phyloP scores from a whole-genome alignment of 1,140 invertebrate genomes.

The Hypsibius dujardini region DNA sequence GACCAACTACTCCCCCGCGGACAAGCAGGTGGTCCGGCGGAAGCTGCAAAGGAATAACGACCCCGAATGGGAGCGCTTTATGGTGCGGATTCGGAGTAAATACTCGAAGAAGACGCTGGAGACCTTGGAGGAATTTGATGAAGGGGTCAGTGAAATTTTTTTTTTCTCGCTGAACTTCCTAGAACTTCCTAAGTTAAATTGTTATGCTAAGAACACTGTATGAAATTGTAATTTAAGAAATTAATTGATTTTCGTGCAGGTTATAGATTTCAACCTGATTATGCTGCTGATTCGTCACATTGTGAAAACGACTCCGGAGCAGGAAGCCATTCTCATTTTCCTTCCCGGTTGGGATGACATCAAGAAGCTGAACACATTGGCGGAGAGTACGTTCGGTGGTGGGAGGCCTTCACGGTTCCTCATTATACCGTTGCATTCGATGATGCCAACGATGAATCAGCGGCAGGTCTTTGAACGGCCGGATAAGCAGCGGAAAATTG shows the following conservation, averaged over 20 bases:
- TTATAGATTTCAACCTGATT: slow-evolving; percentile 49
- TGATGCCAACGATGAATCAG: slow-evolving; percentile 58
- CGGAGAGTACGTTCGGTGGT: slow-evolving; percentile 27
- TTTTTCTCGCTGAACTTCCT: no score
- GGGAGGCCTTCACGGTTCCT: slow-evolving; percentile 45
- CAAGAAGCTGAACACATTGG: slow-evolving; percentile 26
- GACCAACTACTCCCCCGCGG: background rate
- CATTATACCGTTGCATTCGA: slow-evolving; percentile 60
- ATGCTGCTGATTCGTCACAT: slow-evolving; percentile 49
- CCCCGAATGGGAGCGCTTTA: background rate
- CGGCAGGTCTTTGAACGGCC: slow-evolving; percentile 51
- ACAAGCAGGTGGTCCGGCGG: background rate
- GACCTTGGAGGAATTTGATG: background rate
- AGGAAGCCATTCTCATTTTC: slow-evolving; percentile 71
- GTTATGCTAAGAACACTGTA: background rate
- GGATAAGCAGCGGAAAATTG: slow-evolving; percentile 46
- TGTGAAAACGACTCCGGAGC: slow-evolving; percentile 27
- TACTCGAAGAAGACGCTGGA: background rate
- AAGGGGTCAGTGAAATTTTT: background rate
- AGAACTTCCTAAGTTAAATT: background rate
- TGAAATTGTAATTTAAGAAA: background rate
- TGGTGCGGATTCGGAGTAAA: background rate
- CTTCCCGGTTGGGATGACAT: slow-evolving; percentile 61
- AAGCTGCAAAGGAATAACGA: background rate
- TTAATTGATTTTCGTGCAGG: background rate